Evolutionary conservation across 2,888 invertebrate species (phyloP).

Genomic region (Aricia artaxerxes): DNA sequence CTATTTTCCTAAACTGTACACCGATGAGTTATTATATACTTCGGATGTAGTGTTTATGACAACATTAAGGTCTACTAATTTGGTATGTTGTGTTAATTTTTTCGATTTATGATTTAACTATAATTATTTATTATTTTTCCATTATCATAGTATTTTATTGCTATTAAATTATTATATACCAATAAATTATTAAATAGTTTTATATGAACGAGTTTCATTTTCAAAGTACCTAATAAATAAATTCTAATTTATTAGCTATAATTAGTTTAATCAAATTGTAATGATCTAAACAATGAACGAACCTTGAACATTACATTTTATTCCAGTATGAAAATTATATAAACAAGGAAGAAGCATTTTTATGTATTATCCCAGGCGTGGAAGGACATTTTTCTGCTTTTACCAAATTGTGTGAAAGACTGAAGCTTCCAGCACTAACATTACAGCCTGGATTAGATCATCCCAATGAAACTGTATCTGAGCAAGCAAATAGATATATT

Average conservation of each 20-base stretch:
- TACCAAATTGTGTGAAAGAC: constrained; percentile 49
- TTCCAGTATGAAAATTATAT: constrained; percentile 54
- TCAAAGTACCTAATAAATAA: no score
- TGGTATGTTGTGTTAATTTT: background rate
- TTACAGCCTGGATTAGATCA: constrained; percentile 53
- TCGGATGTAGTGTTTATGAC: background rate
- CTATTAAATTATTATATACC: no score
- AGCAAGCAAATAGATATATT: constrained; percentile 51
- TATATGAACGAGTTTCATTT: no score
- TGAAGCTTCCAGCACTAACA: constrained; percentile 53
- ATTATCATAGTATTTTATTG: no score
- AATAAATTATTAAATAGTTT: no score
- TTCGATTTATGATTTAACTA: no score
- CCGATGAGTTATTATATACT: background rate
- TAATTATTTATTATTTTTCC: no score
- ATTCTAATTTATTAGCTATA: no score
- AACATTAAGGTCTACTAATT: background rate
- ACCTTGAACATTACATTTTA: background rate
- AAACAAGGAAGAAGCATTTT: constrained; percentile 42
- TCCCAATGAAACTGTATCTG: constrained; percentile 48
- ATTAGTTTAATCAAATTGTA: no score
- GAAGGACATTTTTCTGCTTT: constrained; percentile 54
- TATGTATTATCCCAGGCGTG: constrained; percentile 57
- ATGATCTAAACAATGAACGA: no score
- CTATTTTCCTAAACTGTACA: background rate